These are phyloP conservation scores for Drosophila tristis DNA, from an alignment of 1,140 invertebrate species.

Conservation along the genomic window DNA sequence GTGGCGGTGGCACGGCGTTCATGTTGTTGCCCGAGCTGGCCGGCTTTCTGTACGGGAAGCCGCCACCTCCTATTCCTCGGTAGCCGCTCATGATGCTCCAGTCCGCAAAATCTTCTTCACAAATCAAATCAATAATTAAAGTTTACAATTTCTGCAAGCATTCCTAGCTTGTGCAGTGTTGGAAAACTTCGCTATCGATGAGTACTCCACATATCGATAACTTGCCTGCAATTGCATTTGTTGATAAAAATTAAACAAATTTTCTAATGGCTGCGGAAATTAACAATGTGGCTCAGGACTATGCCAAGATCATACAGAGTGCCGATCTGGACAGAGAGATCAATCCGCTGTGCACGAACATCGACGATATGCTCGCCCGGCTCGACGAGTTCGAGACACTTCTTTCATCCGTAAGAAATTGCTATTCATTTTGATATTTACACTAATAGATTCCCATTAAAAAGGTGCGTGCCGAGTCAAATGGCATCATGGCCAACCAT, in stretches of 20 bases:
- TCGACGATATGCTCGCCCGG: slow-evolving; percentile 78
- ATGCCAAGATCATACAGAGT: slow-evolving; percentile 68
- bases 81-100: slow-evolving; percentile 73
- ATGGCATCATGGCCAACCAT: slow-evolving; percentile 73
- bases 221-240: slow-evolving; percentile 24
- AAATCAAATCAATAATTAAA: slow-evolving; percentile 60
- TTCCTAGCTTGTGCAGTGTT: neutral
- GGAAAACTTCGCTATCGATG: neutral
- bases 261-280: slow-evolving; percentile 32
- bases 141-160: slow-evolving; percentile 9
- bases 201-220: no score
- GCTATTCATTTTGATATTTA: no score
- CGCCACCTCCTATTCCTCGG: slow-evolving; percentile 79
- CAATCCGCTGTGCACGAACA: slow-evolving; percentile 75
- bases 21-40: slow-evolving; percentile 77
- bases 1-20: slow-evolving; percentile 90
- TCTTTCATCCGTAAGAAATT: slow-evolving; percentile 51
- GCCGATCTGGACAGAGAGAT: slow-evolving; percentile 73
- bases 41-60: slow-evolving; percentile 76
- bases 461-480: slow-evolving; percentile 75
- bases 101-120: slow-evolving; percentile 9
- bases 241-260: slow-evolving; percentile 24
- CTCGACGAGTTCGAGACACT: slow-evolving; percentile 79
- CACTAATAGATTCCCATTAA: neutral
- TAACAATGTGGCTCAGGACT: slow-evolving; percentile 48